Evolutionary conservation across 37 sponge, comb jelly and placozoan genomes (phyloP), one percentile per base, ranked within the genome.

Genomic region (Aplysina aerophoba): DNA sequence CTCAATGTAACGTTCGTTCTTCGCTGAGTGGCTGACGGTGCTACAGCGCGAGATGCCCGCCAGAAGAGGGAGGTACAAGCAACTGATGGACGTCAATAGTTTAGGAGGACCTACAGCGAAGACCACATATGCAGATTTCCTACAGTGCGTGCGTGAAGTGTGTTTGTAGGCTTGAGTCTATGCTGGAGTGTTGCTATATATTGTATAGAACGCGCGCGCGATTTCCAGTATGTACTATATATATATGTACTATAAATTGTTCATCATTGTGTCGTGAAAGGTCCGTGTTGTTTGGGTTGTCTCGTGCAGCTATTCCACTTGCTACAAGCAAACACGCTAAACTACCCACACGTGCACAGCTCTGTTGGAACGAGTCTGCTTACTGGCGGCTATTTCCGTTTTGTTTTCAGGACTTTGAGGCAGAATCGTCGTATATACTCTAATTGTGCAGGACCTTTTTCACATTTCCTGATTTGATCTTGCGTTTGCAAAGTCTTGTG

Each of bases 61-160:
- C 20, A 75, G 78, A 25, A 75, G 78, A 24, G 78, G 78, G 20
- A 39, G 78, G 4, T 75, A 75, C 54, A 75, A 75, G 54, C 78
- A 75, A 25, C 37, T 75, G 53, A 24, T 41, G n/a, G 20, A 5
- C 20, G 53, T 75, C 17, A 75, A 75, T 44, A 75, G 38, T 41
- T 21, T 75, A 3, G 54, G 54, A 16, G 78, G 78, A 75, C 50
- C 53, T 31, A 2, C 78, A 17, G 15, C 40, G 25, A 19, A 39
- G 44, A 50, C 82, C 13, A 40, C 86, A 38, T 90, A 90, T 53
- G 90, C 90, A 0, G 72, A 90, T 58, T 90, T 90, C 44, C 59
- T 86, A 19, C 86, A 82, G 87, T 90, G 14, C 38, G 66, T 66
- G n/a, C 37, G 4, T n/a, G 50, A 36, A 14, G 20, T 65, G 66